A percentile compares a stretch with the other conserved stretches of the same genome.
Conservation (phyloP, 2,888 invertebrate species). For the Ormyrus thymus region DNA sequence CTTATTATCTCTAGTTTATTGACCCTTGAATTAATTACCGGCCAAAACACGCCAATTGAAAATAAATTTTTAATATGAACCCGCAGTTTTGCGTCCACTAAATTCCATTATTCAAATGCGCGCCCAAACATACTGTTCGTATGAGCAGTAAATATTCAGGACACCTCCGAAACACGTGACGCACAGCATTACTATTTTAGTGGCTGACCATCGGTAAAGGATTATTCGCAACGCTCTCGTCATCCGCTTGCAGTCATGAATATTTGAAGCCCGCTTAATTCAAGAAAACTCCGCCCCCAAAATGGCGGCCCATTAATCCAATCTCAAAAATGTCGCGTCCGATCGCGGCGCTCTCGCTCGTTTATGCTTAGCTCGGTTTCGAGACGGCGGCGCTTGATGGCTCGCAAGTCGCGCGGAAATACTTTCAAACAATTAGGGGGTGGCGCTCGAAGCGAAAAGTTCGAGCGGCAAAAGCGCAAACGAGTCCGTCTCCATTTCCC, state of each 20-base stretch:
- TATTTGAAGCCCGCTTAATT: constrained; percentile 18
- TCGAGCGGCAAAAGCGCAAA: background rate
- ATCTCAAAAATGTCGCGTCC: background rate
- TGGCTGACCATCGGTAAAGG: constrained; percentile 17
- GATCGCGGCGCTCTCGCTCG: background rate
- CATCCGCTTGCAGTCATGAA: constrained; percentile 25
- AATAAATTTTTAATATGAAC: no score
- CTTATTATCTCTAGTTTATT: no score
- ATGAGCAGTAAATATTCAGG: constrained; percentile 44
- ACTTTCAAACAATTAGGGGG: background rate
- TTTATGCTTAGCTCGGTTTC: background rate
- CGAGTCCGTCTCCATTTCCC: constrained; percentile 2
- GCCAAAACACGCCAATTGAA: no score
- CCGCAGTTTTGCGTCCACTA: no score
- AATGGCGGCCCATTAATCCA: background rate
- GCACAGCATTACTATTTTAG: constrained; percentile 23
- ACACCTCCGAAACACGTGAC: constrained; percentile 10
- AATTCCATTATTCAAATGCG: constrained; percentile 40
- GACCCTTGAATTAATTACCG: no score
- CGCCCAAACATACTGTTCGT: constrained; percentile 32
- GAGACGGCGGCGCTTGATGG: no score
- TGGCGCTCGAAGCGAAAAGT: background rate
- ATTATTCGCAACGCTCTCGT: constrained; percentile 22
- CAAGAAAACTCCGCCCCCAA: background rate
- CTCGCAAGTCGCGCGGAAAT: background rate